Conservation (phyloP, 2,113 vertebrate species). For the Phaetusa simplex region DNA sequence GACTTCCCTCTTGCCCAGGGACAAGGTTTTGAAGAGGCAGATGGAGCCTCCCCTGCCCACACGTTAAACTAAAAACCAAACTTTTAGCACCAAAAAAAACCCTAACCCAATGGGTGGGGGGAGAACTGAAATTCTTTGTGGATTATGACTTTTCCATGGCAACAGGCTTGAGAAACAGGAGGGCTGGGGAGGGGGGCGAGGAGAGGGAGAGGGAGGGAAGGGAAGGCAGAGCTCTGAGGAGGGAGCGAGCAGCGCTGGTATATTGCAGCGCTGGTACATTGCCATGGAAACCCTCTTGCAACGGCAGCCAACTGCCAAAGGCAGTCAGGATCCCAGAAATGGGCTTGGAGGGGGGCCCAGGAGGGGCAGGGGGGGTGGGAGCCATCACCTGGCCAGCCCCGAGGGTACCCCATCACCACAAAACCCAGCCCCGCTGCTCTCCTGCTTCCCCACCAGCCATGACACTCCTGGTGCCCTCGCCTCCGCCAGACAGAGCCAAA, state of each 20-base stretch:
- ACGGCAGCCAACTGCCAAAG: slow-evolving; percentile 67
- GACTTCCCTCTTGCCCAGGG: background rate
- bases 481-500: slow-evolving; percentile 4
- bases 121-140: slow-evolving; percentile 38
- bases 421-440: background rate
- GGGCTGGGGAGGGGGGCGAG: background rate
- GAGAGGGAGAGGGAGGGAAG: slow-evolving; percentile 40
- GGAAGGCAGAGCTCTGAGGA: slow-evolving; percentile 49
- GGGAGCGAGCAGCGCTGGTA: background rate
- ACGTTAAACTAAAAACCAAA: slow-evolving; percentile 22
- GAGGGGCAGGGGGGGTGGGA: background rate
- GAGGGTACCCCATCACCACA: background rate
- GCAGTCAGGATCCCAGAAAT: slow-evolving; percentile 69
- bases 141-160: slow-evolving; percentile 67
- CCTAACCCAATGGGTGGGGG: background rate
- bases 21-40: background rate
- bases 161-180: slow-evolving; percentile 60
- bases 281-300: slow-evolving; percentile 76
- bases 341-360: slow-evolving; percentile 3
- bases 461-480: background rate
- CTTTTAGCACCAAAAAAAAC: background rate
- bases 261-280: slow-evolving; percentile 41
- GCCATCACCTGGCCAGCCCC: background rate
- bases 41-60: background rate
- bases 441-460: background rate